Evolutionary conservation across 2,797 vertebrate species (phyloP).

Genomic region (Pogoniulus pusillus): DNA sequence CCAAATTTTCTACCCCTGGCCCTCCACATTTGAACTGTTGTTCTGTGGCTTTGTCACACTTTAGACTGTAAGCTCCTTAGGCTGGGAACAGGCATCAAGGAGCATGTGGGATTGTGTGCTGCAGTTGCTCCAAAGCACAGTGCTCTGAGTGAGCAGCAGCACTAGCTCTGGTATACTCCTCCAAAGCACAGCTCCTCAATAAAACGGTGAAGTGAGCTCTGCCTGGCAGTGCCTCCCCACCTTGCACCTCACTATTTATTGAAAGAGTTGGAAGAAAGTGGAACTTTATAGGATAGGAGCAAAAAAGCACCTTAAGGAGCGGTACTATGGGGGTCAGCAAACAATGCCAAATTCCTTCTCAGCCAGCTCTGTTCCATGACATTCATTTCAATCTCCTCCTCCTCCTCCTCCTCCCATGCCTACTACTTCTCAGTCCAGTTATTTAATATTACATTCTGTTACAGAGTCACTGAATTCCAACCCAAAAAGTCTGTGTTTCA

Average conservation of each 20-base stretch:
- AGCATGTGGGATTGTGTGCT: not conserved
- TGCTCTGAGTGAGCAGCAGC: not conserved
- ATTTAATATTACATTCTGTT: not conserved
- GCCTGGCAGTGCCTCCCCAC: not conserved
- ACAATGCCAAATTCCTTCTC: not conserved
- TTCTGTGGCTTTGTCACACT: not conserved
- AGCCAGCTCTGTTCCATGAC: not conserved
- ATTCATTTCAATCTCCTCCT: not conserved
- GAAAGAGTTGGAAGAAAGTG: not conserved
- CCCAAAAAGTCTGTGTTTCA: not conserved
- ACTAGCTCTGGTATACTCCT: not conserved
- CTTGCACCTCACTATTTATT: not conserved
- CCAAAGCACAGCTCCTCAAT: not conserved
- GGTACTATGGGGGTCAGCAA: not conserved
- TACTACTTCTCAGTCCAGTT: not conserved
- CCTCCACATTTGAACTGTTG: not conserved
- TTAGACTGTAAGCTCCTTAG: not conserved
- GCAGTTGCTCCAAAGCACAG: not conserved
- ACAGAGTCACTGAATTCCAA: not conserved
- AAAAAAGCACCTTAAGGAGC: not conserved
- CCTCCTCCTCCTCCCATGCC: not conserved
- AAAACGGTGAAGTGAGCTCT: not conserved
- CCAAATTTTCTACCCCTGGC: not conserved
- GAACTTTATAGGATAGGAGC: not conserved
- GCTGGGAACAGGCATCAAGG: not conserved